These are phyloP conservation scores for Macrosoma leucophasiata DNA, from an alignment of 2,888 invertebrate species.

Conservation along the genomic window DNA sequence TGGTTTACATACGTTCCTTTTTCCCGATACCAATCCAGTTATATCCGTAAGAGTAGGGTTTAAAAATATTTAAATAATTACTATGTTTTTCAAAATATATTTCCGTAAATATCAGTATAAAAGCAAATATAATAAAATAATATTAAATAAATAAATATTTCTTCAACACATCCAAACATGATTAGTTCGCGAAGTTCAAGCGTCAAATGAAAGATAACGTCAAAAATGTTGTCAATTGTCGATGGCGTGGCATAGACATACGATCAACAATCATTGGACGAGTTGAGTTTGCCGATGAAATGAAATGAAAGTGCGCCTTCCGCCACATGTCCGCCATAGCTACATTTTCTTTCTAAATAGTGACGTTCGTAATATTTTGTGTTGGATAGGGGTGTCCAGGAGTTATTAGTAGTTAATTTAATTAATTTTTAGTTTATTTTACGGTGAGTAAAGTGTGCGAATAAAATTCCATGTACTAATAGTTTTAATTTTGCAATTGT, in stretches of 20 bases:
- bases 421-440: constrained; percentile 61
- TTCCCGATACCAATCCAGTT: too few relatives aligned
- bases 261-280: constrained; percentile 39
- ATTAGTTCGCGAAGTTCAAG: too few relatives aligned
- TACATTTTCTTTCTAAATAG: constrained; percentile 61
- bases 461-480: constrained; percentile 35
- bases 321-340: constrained; percentile 72
- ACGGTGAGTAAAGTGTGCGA: constrained; percentile 52
- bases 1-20: too few relatives aligned
- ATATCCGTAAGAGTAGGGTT: too few relatives aligned
- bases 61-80: too few relatives aligned
- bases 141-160: too few relatives aligned
- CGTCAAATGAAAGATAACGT: too few relatives aligned
- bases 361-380: constrained; percentile 70
- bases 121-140: too few relatives aligned
- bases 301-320: constrained; percentile 58
- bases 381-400: constrained; percentile 59
- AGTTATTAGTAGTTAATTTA: constrained; percentile 65
- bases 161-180: too few relatives aligned
- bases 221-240: background rate
- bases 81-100: too few relatives aligned
- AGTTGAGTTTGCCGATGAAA: constrained; percentile 33
- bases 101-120: too few relatives aligned
- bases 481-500: constrained; percentile 48
- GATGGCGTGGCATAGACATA: constrained; percentile 27